A percentile compares a stretch with the other conserved stretches of the same genome.
phyloP scores from a whole-genome alignment of 35 echinoderm and acorn worm genomes.

The Amphiura filiformis region DNA sequence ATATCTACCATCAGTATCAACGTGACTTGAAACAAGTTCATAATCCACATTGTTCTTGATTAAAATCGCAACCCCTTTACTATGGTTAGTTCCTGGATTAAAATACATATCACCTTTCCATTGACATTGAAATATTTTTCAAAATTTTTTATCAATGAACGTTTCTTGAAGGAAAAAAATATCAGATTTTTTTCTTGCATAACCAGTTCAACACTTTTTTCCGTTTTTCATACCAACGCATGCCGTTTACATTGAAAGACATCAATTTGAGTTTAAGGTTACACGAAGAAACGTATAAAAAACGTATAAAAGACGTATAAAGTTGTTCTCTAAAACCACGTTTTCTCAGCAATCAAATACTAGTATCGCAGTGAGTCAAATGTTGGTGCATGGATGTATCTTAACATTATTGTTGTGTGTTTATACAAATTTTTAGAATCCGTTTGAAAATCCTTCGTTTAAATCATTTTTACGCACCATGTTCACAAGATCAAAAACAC shows the following conservation, averaged over 20 bases:
- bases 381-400: too few species aligned
- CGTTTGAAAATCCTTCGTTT: too few species aligned
- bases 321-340: too few species aligned
- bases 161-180: constrained; percentile 58
- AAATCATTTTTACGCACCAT: too few species aligned
- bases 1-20: constrained; percentile 2
- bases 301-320: too few species aligned
- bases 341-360: too few species aligned
- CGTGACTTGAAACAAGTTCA: neutral
- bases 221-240: constrained; percentile 20
- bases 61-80: constrained; percentile 35
- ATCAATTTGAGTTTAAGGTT: neutral
- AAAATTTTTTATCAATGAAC: neutral
- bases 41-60: constrained; percentile 28
- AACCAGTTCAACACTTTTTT: constrained; percentile 43
- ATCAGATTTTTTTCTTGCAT: constrained; percentile 15
- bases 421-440: too few species aligned
- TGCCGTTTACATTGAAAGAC: constrained; percentile 46
- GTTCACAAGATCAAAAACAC: too few species aligned
- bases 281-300: too few species aligned
- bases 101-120: constrained; percentile 14
- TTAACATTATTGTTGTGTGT: too few species aligned
- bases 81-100: neutral
- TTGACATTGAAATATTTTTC: neutral
- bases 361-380: too few species aligned